Base-by-base conservation (phyloP, 2,888 invertebrate genomes). In the Thalpophila matura region DNA sequence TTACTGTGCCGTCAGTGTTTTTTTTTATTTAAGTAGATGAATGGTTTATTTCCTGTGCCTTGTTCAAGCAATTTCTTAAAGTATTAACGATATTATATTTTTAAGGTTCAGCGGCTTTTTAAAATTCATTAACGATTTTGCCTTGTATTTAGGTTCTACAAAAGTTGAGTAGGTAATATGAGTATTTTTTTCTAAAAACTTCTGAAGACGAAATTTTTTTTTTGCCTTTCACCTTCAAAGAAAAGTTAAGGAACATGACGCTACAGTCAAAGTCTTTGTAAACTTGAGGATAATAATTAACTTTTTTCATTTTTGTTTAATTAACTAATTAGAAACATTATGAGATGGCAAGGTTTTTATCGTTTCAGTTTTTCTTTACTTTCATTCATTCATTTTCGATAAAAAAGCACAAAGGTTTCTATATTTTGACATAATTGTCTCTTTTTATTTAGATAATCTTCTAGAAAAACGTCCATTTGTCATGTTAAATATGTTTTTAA, bases 21-120 rank as follows among this genome's bases (percentile, higher is more conserved):
- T 22, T 49, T 38, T 46, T 12, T 40, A 66, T 47, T 18, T n/a
- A n/a, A n/a, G 2, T 35, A n/a, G 24, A 60, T 68, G 14, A n/a
- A 42, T 37, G n/a, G 3, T 37, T 9, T 10, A 29, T 31, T 31
- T 14, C 20, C 6, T 26, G n/a, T 20, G 20, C 2, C 7, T 54
- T 43, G 2, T 65, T 29, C 3, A 33, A 33, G n/a, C 0, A 29
- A 29, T n/a, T n/a, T n/a, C n/a, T n/a, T n/a, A n/a, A n/a, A n/a
- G n/a, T n/a, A n/a, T n/a, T n/a, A n/a, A n/a, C n/a, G n/a, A n/a
- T n/a, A n/a, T n/a, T n/a, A n/a, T n/a, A n/a, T n/a, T n/a, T n/a
- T n/a, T n/a, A n/a, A n/a, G n/a, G n/a, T n/a, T n/a, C n/a, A n/a
- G n/a, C n/a, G n/a, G n/a, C n/a, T n/a, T n/a, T n/a, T n/a, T n/a